Evolutionary conservation across 1,140 invertebrate species (phyloP).

Genomic region (Holcopasites calliopsidis): DNA sequence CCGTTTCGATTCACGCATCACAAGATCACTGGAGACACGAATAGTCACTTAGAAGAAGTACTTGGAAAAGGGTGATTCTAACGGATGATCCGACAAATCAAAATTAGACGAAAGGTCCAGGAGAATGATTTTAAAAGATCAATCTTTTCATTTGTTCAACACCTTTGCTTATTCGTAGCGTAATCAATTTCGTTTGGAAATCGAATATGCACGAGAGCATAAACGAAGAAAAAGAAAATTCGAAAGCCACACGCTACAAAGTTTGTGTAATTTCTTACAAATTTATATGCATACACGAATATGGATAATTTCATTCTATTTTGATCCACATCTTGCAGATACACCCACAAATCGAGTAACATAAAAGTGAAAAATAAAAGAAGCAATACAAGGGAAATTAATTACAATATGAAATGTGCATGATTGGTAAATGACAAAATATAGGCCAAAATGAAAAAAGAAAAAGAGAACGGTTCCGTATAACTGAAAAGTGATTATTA

Average conservation of each 20-base stretch:
- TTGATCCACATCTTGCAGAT: slow-evolving; percentile 50
- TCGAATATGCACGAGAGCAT: slow-evolving; percentile 3
- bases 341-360: slow-evolving; percentile 38
- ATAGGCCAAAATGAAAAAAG: slow-evolving; percentile 15
- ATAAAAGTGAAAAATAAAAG: slow-evolving; percentile 29
- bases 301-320: slow-evolving; percentile 24
- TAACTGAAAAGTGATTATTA: slow-evolving; percentile 3
- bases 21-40: slow-evolving; percentile 19
- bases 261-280: slow-evolving; percentile 41
- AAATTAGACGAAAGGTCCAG: too few species aligned
- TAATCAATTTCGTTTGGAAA: slow-evolving; percentile 11
- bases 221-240: slow-evolving; percentile 11
- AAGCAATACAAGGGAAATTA: slow-evolving; percentile 43
- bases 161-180: slow-evolving; percentile 28
- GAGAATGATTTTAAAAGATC: too few species aligned
- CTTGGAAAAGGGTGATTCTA: neutral
- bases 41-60: slow-evolving; percentile 5
- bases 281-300: slow-evolving; percentile 43
- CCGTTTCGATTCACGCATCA: slow-evolving; percentile 26
- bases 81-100: too few species aligned
- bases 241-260: slow-evolving; percentile 48
- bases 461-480: neutral
- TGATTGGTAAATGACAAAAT: slow-evolving; percentile 10
- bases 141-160: neutral
- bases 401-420: slow-evolving; percentile 42